Evolutionary conservation across 2,797 vertebrate species (phyloP).

Genomic region (Thamnophis elegans): DNA sequence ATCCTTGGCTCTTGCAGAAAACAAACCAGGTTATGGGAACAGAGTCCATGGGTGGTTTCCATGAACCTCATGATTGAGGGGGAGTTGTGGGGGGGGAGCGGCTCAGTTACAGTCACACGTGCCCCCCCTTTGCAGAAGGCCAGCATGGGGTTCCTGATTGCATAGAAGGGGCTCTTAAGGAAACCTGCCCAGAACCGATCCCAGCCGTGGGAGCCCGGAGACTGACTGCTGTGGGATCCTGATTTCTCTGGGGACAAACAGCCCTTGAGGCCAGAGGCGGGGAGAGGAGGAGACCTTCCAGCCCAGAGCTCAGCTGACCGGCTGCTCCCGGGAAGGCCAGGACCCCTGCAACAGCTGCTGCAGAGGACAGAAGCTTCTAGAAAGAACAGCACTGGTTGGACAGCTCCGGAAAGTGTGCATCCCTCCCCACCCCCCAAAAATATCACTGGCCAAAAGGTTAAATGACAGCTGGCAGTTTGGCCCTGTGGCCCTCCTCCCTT

Average conservation of each 20-base stretch:
- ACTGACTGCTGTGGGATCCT: neutral
- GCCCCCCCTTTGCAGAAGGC: neutral
- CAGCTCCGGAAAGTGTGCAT: too few species aligned
- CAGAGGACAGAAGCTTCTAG: neutral
- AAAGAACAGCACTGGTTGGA: neutral
- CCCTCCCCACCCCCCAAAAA: too few species aligned
- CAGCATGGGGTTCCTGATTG: rapidly evolving
- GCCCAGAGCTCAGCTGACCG: neutral
- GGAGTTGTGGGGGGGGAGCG: neutral
- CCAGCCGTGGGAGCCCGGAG: rapidly evolving
- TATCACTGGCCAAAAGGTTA: neutral
- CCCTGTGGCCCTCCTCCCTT: too few species aligned
- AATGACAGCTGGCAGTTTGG: neutral
- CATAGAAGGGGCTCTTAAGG: neutral
- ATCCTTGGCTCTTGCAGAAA: neutral
- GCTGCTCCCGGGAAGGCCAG: neutral
- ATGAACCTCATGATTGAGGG: neutral
- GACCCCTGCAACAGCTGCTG: neutral
- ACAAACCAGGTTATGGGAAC: too few species aligned
- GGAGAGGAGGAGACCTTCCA: neutral
- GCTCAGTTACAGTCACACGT: neutral
- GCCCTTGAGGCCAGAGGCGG: neutral
- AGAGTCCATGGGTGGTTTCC: neutral
- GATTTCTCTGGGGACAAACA: neutral
- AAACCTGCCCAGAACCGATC: neutral